Evolutionary conservation across 2,797 vertebrate genomes (phyloP).

Genomic region (Dicrostonyx torquatus): DNA sequence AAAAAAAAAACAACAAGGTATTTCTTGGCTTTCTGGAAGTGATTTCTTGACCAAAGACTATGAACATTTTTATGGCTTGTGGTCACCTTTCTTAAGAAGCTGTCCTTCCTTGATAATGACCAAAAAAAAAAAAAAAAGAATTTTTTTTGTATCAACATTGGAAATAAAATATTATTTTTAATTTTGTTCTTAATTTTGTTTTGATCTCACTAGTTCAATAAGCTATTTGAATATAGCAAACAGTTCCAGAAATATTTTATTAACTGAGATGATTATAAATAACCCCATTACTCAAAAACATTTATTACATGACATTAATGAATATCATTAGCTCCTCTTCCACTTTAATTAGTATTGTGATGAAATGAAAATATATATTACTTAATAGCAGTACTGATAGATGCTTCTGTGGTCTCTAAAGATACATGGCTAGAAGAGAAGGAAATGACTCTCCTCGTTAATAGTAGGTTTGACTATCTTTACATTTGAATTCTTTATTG

Average conservation of each 20-base stretch:
- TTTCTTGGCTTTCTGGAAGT: slow-evolving; percentile 12
- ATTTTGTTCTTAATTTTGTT: slow-evolving; percentile 20
- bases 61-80: slow-evolving; percentile 7
- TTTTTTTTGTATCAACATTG: not conserved
- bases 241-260: slow-evolving; percentile 25
- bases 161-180: not conserved
- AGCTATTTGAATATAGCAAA: not conserved
- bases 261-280: slow-evolving; percentile 26
- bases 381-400: slow-evolving; percentile 39
- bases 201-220: slow-evolving; percentile 42
- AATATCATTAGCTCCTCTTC: slow-evolving; percentile 31
- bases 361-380: not conserved
- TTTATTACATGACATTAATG: slow-evolving; percentile 22
- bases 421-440: slow-evolving; percentile 20
- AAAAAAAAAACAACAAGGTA: slow-evolving; percentile 26
- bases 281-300: slow-evolving; percentile 38
- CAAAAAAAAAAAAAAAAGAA: not conserved
- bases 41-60: slow-evolving; percentile 1
- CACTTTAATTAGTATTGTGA: not conserved
- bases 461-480: slow-evolving; percentile 38
- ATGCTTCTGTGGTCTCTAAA: not conserved
- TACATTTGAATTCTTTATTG: slow-evolving; percentile 43
- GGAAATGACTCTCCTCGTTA: slow-evolving; percentile 19
- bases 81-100: slow-evolving; percentile 23
- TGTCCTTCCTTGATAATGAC: not conserved